A percentile compares a stretch with the other conserved stretches of the same genome.
Conservation (phyloP, 64 coral and sea anemone genomes). For the Trachythela sp. region DNA sequence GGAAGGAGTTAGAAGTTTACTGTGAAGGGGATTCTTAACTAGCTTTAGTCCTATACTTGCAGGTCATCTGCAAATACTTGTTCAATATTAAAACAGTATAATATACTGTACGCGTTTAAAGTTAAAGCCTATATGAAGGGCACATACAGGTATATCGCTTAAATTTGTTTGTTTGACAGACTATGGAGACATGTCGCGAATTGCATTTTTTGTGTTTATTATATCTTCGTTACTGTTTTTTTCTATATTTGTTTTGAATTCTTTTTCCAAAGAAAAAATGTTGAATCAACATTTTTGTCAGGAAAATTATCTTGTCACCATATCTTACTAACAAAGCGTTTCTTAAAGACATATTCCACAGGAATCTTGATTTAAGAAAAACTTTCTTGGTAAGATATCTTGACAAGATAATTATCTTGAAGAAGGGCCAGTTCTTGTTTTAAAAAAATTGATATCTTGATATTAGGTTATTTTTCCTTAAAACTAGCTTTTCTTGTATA, state of each 20-base stretch:
- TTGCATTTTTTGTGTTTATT: too few relatives aligned
- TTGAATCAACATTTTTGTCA: not conserved
- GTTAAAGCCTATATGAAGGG: not conserved
- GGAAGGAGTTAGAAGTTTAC: not conserved
- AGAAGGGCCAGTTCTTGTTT: not conserved
- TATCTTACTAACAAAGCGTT: not conserved
- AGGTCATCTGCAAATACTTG: not conserved
- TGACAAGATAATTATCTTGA: not conserved
- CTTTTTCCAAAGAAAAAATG: too few relatives aligned
- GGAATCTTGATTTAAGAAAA: not conserved
- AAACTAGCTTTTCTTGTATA: not conserved
- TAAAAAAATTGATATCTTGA: not conserved
- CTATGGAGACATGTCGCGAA: too few relatives aligned
- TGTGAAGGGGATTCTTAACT: not conserved
- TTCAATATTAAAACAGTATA: too few relatives aligned
- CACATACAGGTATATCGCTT: not conserved
- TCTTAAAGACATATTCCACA: not conserved
- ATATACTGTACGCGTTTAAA: not conserved
- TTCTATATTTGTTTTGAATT: too few relatives aligned
- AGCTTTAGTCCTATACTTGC: not conserved
- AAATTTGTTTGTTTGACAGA: too few relatives aligned
- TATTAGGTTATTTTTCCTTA: not conserved
- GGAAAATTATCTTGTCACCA: not conserved
- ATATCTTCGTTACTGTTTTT: too few relatives aligned
- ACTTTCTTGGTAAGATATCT: not conserved